Base-by-base conservation (phyloP, 2,113 vertebrate species). In the Pheucticus melanocephalus region DNA sequence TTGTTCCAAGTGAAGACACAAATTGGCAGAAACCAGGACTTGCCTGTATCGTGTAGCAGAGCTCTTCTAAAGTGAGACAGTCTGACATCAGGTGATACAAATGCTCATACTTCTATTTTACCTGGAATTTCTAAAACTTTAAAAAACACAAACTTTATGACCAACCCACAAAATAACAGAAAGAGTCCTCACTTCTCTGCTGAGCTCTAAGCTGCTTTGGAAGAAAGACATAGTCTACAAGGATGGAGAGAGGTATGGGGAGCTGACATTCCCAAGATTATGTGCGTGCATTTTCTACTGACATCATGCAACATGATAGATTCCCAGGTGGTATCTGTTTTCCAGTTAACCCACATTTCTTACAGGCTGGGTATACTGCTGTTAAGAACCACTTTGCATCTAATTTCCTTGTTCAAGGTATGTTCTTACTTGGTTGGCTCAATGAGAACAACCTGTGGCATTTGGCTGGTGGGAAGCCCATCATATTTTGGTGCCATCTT, bases 261-360 rank as follows among this genome's bases (percentile, higher is more conserved):
- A 72, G 25, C 28, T 25, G 50, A 33, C 59, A 45, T 73, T 44
- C 19, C 45, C 47, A 72, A 57, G 20, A 31, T 22, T 31, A 24
- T 0, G 1, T 22, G 28, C 3, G 20, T 22, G 15, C 23, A 54
- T 35, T 39, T 91, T 64, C 42, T 59, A 30, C 17, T 69, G 66
- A 60, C 19, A 17, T 24, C 2, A 5, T 31, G 28, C 21, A 47
- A 60, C 15, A 31, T 0, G 5, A 30, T 1, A 10, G 42, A 44
- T 60, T 69, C 20, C 16, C 12, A 2, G 3, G 20, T 11, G 18
- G 7, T 33, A 88, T 25, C 54, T n/a, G 4, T n/a, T 73, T 86
- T 47, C 18, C 30, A 17, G 50, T 53, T 63, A 56, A 71, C 31
- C 4, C 40, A 53, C 44, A 8, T 22, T 68, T 82, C 15, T 40